Conservation (phyloP, 2,797 vertebrate species). For the Gymnocypris eckloni region DNA sequence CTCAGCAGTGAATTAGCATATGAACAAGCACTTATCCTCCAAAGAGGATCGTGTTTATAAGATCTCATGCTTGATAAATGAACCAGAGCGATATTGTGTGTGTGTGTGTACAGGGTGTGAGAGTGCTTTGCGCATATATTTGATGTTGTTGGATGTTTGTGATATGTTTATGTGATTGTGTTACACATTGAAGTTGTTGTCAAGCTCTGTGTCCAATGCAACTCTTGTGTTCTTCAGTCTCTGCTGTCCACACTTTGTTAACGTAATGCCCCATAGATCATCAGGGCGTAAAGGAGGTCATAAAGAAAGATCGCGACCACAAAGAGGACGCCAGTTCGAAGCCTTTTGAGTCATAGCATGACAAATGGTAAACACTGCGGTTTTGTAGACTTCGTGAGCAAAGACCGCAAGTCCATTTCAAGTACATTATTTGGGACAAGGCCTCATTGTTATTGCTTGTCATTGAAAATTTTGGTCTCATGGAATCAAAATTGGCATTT, state of each 20-base stretch:
- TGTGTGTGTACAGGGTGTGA: too few relatives aligned
- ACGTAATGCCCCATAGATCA: background rate
- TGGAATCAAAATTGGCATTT: background rate
- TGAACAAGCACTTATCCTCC: slow-evolving; percentile 33
- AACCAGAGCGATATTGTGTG: too few relatives aligned
- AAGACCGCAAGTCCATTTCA: background rate
- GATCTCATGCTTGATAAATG: too few relatives aligned
- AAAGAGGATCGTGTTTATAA: slow-evolving; percentile 10
- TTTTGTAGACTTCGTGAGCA: background rate
- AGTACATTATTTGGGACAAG: slow-evolving; percentile 3
- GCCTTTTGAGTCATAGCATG: background rate
- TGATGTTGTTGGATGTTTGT: too few relatives aligned
- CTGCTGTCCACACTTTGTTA: background rate
- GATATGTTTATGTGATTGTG: too few relatives aligned
- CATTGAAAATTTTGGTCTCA: background rate
- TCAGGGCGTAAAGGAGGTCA: background rate
- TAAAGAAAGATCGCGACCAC: background rate
- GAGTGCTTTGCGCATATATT: too few relatives aligned
- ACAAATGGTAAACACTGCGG: slow-evolving; percentile 22
- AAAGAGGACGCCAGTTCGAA: slow-evolving; percentile 4
- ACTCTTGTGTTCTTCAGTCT: background rate
- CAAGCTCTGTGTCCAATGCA: background rate
- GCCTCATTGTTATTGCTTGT: slow-evolving; percentile 2
- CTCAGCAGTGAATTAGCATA: slow-evolving; percentile 28
- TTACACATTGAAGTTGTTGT: background rate